These are phyloP conservation scores for Scaptomyza cyrtandrae DNA, from an alignment of 2,888 invertebrate genomes.

Conservation along the genomic window DNA sequence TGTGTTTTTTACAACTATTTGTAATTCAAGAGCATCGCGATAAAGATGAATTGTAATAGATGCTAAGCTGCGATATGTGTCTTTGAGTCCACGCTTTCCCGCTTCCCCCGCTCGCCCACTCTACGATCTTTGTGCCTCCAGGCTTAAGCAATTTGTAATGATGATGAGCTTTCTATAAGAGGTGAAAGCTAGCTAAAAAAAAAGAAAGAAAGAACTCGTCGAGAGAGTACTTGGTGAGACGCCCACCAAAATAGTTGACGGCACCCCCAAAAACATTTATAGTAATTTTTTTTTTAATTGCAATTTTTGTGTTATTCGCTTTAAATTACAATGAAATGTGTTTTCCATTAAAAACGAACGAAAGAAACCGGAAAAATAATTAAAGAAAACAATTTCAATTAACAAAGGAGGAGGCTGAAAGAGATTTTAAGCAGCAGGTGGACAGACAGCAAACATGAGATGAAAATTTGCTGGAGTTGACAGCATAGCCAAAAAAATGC, in stretches of 20 bases:
- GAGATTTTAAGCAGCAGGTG: slow-evolving; percentile 30
- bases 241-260: slow-evolving; percentile 43
- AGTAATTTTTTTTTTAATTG: slow-evolving; percentile 28
- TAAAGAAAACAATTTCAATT: slow-evolving; percentile 66
- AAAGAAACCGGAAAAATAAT: slow-evolving; percentile 32
- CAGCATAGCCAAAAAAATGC: slow-evolving; percentile 46
- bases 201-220: slow-evolving; percentile 13
- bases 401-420: slow-evolving; percentile 24
- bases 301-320: slow-evolving; percentile 10
- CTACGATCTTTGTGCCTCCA: not conserved
- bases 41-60: slow-evolving; percentile 65
- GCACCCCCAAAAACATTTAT: slow-evolving; percentile 31
- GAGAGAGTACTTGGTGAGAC: slow-evolving; percentile 2
- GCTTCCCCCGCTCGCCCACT: not conserved
- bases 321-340: slow-evolving; percentile 38
- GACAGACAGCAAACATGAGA: slow-evolving; percentile 1
- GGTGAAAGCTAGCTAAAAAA: slow-evolving; percentile 43
- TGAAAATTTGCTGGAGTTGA: slow-evolving; percentile 38
- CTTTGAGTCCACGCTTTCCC: not conserved
- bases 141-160: slow-evolving; percentile 59
- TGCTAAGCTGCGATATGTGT: slow-evolving; percentile 33
- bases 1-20: slow-evolving; percentile 30
- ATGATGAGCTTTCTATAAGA: slow-evolving; percentile 62
- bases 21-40: slow-evolving; percentile 82
- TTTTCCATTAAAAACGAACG: slow-evolving; percentile 23